These are phyloP conservation scores for Seira musarum DNA, from an alignment of 2,888 invertebrate genomes.

Conservation along the genomic window DNA sequence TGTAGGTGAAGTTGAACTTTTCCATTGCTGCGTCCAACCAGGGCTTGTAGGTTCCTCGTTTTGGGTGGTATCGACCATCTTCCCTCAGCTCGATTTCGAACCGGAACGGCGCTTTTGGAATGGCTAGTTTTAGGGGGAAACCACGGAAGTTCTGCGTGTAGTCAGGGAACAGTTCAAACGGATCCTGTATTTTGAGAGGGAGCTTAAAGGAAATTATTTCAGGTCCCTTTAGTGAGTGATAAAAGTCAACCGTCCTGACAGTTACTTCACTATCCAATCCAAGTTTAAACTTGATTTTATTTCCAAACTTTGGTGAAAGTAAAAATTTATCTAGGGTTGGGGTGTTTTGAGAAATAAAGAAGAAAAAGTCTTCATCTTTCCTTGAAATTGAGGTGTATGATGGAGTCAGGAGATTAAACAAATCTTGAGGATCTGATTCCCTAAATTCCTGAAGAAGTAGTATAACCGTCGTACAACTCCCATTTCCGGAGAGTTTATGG, in stretches of 20 bases:
- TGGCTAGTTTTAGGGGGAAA: constrained; percentile 25
- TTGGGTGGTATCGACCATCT: constrained; percentile 13
- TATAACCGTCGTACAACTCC: too few relatives aligned
- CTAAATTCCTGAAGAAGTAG: too few relatives aligned
- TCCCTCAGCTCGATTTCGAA: constrained; percentile 33
- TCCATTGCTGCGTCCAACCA: constrained; percentile 35
- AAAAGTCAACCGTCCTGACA: too few relatives aligned
- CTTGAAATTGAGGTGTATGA: constrained; percentile 35
- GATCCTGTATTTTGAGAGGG: neutral
- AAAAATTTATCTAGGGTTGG: neutral
- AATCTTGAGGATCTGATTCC: too few relatives aligned
- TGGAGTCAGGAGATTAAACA: constrained; percentile 33
- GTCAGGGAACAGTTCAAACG: constrained; percentile 37
- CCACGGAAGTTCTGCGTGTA: constrained; percentile 34
- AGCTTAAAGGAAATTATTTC: constrained; percentile 13
- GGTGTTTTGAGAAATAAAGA: constrained; percentile 7
- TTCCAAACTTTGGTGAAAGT: constrained; percentile 39
- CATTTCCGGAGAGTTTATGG: too few relatives aligned
- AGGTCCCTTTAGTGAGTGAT: too few relatives aligned
- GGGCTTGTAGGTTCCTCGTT: constrained; percentile 29
- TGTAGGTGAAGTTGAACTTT: constrained; percentile 40
- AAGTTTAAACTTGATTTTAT: constrained; percentile 46
- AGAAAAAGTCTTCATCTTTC: constrained; percentile 52
- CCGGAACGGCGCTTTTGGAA: constrained; percentile 35
- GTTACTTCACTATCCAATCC: too few relatives aligned